Conservation (phyloP, 2,797 vertebrate species). For the Ptychobarbus kaznakovi region DNA sequence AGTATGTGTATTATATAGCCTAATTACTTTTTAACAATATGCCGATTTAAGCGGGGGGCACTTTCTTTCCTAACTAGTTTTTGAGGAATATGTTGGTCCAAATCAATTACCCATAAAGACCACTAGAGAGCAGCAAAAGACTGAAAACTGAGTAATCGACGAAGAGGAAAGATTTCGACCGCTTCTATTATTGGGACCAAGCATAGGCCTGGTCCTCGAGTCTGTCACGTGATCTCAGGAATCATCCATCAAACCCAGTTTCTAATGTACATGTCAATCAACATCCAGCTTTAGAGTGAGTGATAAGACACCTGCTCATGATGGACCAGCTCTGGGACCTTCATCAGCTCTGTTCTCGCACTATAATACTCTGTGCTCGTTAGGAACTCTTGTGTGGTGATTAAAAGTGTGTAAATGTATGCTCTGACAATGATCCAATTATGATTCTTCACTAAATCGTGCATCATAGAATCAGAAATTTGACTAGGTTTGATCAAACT, state of each 20-base stretch:
- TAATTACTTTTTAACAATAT: neutral
- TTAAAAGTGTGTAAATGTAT: neutral
- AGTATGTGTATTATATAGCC: neutral
- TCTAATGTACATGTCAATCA: neutral
- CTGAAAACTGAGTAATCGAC: neutral
- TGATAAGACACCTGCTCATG: neutral
- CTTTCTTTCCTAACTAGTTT: neutral
- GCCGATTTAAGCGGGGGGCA: neutral
- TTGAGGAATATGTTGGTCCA: neutral
- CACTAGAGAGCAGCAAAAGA: constrained; percentile 16
- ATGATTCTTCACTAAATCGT: neutral
- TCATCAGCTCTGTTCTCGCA: neutral
- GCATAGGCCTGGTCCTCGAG: neutral
- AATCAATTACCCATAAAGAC: neutral
- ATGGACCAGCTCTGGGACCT: constrained; percentile 10
- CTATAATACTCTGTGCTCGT: neutral
- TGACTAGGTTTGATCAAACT: neutral
- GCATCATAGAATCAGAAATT: neutral
- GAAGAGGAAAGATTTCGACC: neutral
- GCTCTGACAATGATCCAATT: neutral
- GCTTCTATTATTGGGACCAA: neutral
- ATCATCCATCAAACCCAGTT: neutral
- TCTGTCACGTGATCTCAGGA: neutral
- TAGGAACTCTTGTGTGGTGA: neutral
- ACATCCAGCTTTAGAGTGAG: neutral